Evolutionary conservation across 2,113 vertebrate genomes (phyloP).

Genomic region (Hipposideros armiger): DNA sequence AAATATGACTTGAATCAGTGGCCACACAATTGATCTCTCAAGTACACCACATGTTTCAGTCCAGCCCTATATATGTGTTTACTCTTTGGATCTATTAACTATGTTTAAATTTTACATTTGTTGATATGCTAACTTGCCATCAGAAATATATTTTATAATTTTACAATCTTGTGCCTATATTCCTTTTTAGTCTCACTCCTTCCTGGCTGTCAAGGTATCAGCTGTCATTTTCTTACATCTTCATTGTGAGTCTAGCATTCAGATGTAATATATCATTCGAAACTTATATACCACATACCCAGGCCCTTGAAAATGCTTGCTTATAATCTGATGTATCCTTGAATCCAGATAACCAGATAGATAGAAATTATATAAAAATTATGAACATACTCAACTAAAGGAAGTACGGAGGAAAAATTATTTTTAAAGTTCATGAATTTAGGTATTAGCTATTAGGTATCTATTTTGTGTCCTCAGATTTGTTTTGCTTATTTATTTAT

Average conservation of each 20-base stretch:
- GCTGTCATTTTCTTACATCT: slow-evolving; percentile 8
- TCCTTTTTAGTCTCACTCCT: neutral
- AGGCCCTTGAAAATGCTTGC: neutral
- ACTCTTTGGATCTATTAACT: neutral
- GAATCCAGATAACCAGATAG: neutral
- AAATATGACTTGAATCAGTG: neutral
- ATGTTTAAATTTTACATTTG: neutral
- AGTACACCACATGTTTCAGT: neutral
- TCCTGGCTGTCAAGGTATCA: neutral
- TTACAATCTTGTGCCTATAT: neutral
- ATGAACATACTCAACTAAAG: neutral
- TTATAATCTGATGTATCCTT: neutral
- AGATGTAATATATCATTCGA: neutral
- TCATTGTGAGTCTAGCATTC: neutral
- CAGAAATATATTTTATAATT: neutral
- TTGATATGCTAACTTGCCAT: neutral
- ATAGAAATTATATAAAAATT: neutral
- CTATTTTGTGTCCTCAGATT: neutral
- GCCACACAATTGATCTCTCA: neutral
- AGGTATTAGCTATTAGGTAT: neutral
- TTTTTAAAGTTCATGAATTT: neutral
- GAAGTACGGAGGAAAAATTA: neutral
- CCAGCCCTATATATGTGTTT: neutral
- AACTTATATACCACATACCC: neutral
- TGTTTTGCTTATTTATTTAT: neutral